Base-by-base conservation (phyloP, 2,113 vertebrate genomes). In the Ptychochromis oligacanthus region DNA sequence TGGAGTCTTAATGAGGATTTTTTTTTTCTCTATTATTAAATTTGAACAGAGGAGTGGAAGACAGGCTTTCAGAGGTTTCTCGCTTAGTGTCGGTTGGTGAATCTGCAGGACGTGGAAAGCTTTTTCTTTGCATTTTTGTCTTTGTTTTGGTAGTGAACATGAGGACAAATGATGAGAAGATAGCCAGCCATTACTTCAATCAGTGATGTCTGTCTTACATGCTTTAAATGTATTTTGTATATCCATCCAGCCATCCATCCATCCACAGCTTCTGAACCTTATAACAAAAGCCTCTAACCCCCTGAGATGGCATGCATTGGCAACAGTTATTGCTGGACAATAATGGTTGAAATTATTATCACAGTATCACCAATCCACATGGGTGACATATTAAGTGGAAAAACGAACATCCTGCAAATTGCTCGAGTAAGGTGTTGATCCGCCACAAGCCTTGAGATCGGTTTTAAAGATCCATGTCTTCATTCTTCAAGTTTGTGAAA, bases 291-390 rank as follows among this genome's bases (percentile, higher is more conserved):
- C 62, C 36, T 43, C n/a, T 65, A 0, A 24, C 4, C 7, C 13
- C 43, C 62, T 65, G n/a, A 14, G 62, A 2, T 65, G 62, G n/a
- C 36, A 36, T 7, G 6, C 6, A 43, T 24, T 65, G 62, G n/a
- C 62, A 2, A 40, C n/a, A 64, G 61, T 40, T 64, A 64, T 40
- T 40, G 40, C 6, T 64, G 61, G 61, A 2, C n/a, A 40, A 40
- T 40, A 64, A 64, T 65, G n/a, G 62, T 65, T 43, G 36, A 17
- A 65, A 24, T 65, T 36, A 65, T 65, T 43, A 43, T 24, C 22
- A 36, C 62, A 43, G n/a, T 43, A 64, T 64, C 61, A 64, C 36
- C 61, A 64, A 36, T 65, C 40, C 62, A 65, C 62, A 64, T 64
- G 12, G 61, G 1, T 0, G 61, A 64, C 61, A 65, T 43, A n/a